These are phyloP conservation scores for Aproaerema taeniolella DNA, from an alignment of 2,888 invertebrate species.

Conservation along the genomic window DNA sequence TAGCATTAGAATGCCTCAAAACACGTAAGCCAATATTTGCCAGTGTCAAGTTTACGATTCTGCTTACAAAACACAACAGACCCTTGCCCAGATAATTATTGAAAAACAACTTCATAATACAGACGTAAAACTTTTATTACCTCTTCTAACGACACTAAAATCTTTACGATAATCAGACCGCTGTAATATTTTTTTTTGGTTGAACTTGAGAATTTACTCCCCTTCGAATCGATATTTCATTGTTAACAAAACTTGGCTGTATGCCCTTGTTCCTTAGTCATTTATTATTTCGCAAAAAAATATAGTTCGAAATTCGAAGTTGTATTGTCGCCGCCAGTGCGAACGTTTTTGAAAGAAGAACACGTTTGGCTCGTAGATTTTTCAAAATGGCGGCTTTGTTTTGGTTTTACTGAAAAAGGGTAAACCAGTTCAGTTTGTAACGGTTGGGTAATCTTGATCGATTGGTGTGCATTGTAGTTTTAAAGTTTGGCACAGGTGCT, in stretches of 20 bases:
- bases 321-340: slow-evolving; percentile 37
- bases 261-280: slow-evolving; percentile 42
- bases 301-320: slow-evolving; percentile 25
- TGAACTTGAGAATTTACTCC: slow-evolving; percentile 16
- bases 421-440: slow-evolving; percentile 36
- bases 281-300: slow-evolving; percentile 52
- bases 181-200: slow-evolving; percentile 9
- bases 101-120: slow-evolving; percentile 34
- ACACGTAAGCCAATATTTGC: too few relatives aligned
- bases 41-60: too few relatives aligned
- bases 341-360: slow-evolving; percentile 42
- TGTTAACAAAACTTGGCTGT: slow-evolving; percentile 35
- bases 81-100: slow-evolving; percentile 10
- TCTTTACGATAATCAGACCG: slow-evolving; percentile 25
- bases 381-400: slow-evolving; percentile 31
- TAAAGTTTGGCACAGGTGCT: slow-evolving; percentile 9
- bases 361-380: slow-evolving; percentile 38
- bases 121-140: slow-evolving; percentile 35
- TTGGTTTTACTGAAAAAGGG: slow-evolving; percentile 30
- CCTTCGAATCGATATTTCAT: slow-evolving; percentile 33
- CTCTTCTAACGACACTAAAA: slow-evolving; percentile 25
- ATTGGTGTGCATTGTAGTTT: slow-evolving; percentile 12
- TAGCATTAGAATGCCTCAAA: too few relatives aligned
- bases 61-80: neutral
- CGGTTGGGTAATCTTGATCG: slow-evolving; percentile 24